A percentile compares a stretch with the other conserved stretches of the same genome.
Evolutionary conservation across 2,797 vertebrate species (phyloP).

Genomic region (Gallinago solitaria): DNA sequence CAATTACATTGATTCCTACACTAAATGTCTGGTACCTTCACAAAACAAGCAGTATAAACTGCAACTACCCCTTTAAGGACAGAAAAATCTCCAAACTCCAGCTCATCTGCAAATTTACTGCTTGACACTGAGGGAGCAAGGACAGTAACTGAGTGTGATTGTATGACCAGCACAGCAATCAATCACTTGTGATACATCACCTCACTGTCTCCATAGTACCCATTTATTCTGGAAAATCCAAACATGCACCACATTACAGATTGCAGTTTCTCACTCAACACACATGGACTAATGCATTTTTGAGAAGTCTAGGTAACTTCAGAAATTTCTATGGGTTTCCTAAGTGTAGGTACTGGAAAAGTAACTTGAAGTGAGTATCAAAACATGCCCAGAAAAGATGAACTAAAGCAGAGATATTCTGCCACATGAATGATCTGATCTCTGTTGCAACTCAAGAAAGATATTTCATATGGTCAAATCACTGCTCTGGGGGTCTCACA

Average conservation of each 20-base stretch:
- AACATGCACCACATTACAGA: background rate
- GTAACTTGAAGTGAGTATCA: background rate
- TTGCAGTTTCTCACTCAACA: background rate
- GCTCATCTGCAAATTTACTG: constrained; percentile 31
- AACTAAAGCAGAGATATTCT: background rate
- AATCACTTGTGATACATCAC: background rate
- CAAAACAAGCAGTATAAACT: background rate
- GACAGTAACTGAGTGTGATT: background rate
- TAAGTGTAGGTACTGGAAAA: background rate
- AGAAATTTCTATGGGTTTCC: background rate
- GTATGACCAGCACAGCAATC: background rate
- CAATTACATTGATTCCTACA: background rate
- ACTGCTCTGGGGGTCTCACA: background rate
- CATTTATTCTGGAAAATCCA: background rate
- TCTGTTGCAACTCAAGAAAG: background rate
- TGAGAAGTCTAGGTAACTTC: background rate
- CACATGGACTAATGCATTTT: background rate
- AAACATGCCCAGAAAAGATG: background rate
- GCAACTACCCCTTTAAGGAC: background rate
- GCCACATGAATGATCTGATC: background rate
- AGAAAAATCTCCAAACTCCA: background rate
- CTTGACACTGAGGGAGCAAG: constrained; percentile 21
- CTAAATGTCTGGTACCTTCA: background rate
- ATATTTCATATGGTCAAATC: background rate
- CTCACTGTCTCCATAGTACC: background rate